Evolutionary conservation across 1,140 invertebrate species (phyloP).

Genomic region (Drosophila busckii): DNA sequence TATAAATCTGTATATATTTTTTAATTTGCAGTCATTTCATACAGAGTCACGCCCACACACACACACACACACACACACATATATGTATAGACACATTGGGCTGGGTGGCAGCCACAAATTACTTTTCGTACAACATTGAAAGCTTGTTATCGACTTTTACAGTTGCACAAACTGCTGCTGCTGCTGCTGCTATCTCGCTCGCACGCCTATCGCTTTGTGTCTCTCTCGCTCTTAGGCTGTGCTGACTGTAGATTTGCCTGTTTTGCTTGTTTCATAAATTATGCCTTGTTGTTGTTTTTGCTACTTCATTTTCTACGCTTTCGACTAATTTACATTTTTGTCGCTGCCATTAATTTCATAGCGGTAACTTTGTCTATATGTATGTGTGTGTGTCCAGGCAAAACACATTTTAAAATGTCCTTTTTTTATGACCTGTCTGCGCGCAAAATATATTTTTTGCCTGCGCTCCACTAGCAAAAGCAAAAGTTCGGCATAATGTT

Average conservation of each 20-base stretch:
- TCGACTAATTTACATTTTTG: slow-evolving; percentile 75
- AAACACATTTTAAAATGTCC: slow-evolving; percentile 45
- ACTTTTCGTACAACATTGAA: slow-evolving; percentile 63
- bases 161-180: slow-evolving; percentile 58
- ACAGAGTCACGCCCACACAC: slow-evolving; percentile 16
- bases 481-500: slow-evolving; percentile 50
- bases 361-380: slow-evolving; percentile 34
- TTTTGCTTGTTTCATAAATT: slow-evolving; percentile 48
- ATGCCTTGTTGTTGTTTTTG: slow-evolving; percentile 32
- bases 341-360: slow-evolving; percentile 69
- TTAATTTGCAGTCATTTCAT: slow-evolving; percentile 67
- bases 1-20: no score
- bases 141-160: slow-evolving; percentile 64
- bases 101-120: slow-evolving; percentile 46
- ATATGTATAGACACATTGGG: background rate
- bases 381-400: slow-evolving; percentile 30
- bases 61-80: slow-evolving; percentile 2
- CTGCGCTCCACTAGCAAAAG: slow-evolving; percentile 37
- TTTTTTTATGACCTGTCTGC: background rate
- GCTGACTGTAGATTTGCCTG: background rate
- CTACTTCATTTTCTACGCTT: slow-evolving; percentile 18
- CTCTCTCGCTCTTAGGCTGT: background rate
- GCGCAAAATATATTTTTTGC: slow-evolving; percentile 4
- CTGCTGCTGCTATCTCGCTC: background rate
- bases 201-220: background rate